Evolutionary conservation across 2,113 vertebrate genomes (phyloP).

Genomic region (Aplodontia rufa): DNA sequence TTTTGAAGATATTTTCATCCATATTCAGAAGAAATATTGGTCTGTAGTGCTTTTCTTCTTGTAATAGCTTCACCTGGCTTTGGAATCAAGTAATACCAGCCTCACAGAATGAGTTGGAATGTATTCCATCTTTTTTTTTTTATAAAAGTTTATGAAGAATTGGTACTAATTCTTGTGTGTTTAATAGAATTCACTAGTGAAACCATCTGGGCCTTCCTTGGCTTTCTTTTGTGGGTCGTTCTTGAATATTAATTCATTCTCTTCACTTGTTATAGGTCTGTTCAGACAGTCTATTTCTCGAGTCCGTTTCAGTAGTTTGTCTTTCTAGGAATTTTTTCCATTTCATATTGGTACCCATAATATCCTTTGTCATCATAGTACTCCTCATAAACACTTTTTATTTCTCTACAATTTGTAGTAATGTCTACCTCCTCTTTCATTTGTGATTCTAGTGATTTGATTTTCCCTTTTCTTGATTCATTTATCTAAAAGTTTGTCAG

Average conservation of each 20-base stretch:
- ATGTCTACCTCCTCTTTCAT: background rate
- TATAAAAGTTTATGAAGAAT: slow-evolving; percentile 17
- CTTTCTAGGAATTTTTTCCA: background rate
- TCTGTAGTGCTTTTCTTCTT: background rate
- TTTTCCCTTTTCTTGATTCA: background rate
- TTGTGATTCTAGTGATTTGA: background rate
- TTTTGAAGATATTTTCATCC: background rate
- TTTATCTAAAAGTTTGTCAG: background rate
- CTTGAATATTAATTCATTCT: background rate
- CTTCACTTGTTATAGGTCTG: background rate
- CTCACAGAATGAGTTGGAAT: background rate
- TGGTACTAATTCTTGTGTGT: background rate
- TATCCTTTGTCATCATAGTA: background rate
- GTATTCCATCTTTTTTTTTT: background rate
- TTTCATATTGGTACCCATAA: too few species aligned
- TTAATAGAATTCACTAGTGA: background rate
- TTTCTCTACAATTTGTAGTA: background rate
- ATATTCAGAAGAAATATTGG: background rate
- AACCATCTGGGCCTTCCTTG: background rate
- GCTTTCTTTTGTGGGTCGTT: background rate
- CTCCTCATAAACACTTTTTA: background rate
- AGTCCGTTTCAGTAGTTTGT: background rate
- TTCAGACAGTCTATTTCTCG: background rate
- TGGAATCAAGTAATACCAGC: background rate
- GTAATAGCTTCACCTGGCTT: background rate